phyloP scores from a whole-genome alignment of 1,140 invertebrate genomes.

The Papilio machaon region DNA sequence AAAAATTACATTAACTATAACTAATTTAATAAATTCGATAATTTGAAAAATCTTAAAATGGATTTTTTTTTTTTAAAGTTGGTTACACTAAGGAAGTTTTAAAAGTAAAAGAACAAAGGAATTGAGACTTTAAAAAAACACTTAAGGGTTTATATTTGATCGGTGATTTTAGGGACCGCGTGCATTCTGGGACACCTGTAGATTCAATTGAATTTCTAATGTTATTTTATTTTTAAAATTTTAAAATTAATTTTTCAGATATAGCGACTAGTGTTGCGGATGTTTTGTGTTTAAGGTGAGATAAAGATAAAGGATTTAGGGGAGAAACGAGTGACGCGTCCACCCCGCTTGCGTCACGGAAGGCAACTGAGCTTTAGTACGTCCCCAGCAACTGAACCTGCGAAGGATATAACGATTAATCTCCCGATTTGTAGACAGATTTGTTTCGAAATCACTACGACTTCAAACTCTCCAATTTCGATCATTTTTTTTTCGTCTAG shows the following conservation, averaged over 20 bases:
- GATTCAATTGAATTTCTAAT: conserved; percentile 44
- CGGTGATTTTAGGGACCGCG: conserved; percentile 35
- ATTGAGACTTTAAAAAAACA: conserved; percentile 43
- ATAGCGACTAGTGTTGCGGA: conserved; percentile 36
- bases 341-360: conserved; percentile 52
- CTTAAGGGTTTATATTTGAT: conserved; percentile 41
- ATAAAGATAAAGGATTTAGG: conserved; percentile 44
- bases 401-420: conserved; percentile 57
- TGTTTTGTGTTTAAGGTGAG: conserved; percentile 35
- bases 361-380: conserved; percentile 52
- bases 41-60: conserved; percentile 4
- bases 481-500: conserved; percentile 35
- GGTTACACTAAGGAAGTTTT: neutral
- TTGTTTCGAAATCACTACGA: conserved; percentile 15
- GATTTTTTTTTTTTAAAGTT: neutral
- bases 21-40: conserved; percentile 39
- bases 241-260: conserved; percentile 36
- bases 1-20: conserved; percentile 29
- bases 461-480: conserved; percentile 38
- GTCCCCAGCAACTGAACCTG: conserved; percentile 53
- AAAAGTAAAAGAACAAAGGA: conserved; percentile 44
- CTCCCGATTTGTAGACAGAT: conserved; percentile 40
- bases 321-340: conserved; percentile 46
- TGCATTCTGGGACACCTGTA: conserved; percentile 52
- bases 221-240: conserved; percentile 40